Evolutionary conservation across 1,140 invertebrate genomes (phyloP).

Genomic region (Coenobita brevimanus): DNA sequence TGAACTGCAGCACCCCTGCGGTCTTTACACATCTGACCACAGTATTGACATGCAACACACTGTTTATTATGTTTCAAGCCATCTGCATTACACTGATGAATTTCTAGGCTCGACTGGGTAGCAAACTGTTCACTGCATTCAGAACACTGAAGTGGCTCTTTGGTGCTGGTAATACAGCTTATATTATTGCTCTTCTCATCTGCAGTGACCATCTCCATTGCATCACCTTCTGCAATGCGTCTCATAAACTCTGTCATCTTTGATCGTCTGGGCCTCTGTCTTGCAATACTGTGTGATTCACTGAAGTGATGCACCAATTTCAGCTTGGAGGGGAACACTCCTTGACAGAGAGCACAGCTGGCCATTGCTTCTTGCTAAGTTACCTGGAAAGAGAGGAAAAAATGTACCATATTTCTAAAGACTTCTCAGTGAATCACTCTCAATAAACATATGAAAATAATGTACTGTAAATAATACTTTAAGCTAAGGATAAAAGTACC

Average conservation of each 20-base stretch:
- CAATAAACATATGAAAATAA: no score
- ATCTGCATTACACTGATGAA: slow-evolving; percentile 32
- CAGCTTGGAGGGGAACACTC: slow-evolving; percentile 18
- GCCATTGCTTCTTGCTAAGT: background rate
- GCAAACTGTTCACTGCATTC: slow-evolving; percentile 46
- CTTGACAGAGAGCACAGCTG: slow-evolving; percentile 41
- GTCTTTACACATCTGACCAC: slow-evolving; percentile 54
- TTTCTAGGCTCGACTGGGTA: slow-evolving; percentile 26
- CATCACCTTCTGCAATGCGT: slow-evolving; percentile 24
- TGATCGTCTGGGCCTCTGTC: slow-evolving; percentile 46
- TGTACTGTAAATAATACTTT: no score
- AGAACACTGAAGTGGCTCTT: slow-evolving; percentile 27
- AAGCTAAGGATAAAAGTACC: no score
- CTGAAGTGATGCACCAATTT: slow-evolving; percentile 48
- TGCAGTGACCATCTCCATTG: background rate
- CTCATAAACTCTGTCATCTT: slow-evolving; percentile 28
- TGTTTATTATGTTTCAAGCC: slow-evolving; percentile 14
- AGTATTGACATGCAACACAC: slow-evolving; percentile 42
- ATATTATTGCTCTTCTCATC: background rate
- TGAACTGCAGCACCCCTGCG: slow-evolving; percentile 45
- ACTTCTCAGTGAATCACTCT: no score
- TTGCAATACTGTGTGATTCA: slow-evolving; percentile 52
- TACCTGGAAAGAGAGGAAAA: background rate
- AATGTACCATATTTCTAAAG: no score
- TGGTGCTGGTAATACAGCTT: background rate